Evolutionary conservation across 2,113 vertebrate genomes (phyloP).

Genomic region (Rissa tridactyla): DNA sequence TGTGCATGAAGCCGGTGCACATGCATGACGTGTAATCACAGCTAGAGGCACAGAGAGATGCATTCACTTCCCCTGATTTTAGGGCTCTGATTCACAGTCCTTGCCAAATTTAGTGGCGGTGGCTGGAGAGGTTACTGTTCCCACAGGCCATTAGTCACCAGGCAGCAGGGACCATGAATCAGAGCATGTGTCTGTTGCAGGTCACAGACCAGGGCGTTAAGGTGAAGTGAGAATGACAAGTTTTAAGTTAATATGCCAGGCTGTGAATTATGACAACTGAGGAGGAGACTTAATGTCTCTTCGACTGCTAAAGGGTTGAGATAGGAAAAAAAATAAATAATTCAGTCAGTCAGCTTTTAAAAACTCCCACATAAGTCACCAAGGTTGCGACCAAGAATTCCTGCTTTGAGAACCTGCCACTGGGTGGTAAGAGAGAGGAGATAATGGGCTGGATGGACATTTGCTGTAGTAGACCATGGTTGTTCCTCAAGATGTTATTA

Average conservation of each 20-base stretch:
- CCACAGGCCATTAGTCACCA: neutral
- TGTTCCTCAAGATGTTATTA: neutral
- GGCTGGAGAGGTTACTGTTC: neutral
- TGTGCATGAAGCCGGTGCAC: neutral
- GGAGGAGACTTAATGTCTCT: neutral
- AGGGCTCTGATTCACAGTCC: neutral
- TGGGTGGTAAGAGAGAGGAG: neutral
- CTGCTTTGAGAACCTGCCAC: neutral
- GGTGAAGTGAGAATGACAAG: neutral
- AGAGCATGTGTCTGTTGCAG: neutral
- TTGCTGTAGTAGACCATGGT: neutral
- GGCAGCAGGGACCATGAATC: neutral
- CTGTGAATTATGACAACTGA: neutral
- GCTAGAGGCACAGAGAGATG: neutral
- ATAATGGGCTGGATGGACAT: neutral
- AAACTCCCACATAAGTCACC: neutral
- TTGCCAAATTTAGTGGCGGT: neutral
- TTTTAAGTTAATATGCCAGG: neutral
- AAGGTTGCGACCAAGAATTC: neutral
- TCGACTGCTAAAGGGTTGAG: neutral
- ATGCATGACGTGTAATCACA: neutral
- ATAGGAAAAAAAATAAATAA: neutral
- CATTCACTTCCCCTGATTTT: neutral
- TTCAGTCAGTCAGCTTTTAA: neutral
- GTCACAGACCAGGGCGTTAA: neutral